Evolutionary conservation across 2,797 vertebrate species (phyloP), one percentile per base, ranked within the genome.

Genomic region (Sorex maritimensis): DNA sequence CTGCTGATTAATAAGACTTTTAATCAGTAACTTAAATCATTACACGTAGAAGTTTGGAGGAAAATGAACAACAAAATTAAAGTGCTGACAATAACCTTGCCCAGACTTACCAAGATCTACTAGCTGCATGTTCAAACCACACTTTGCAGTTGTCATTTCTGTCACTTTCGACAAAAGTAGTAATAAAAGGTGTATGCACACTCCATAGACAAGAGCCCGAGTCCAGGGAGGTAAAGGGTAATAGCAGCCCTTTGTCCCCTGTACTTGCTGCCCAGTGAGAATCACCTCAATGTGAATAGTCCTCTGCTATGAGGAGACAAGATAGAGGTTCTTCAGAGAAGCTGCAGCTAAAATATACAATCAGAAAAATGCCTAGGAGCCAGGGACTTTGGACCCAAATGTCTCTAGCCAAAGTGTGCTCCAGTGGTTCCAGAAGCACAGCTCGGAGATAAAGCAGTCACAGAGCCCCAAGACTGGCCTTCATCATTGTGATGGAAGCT

Each of bases 371-470:
- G 67, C 15, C 23, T 5, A 0, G 46, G 55, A 49, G 17, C 21
- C 1, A 0, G 58, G 6, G 1, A 13, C 28, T 65, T 11, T 13
- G 41, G n/a, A 28, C 13, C 26, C 12, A 4, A 0, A 0, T 19
- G 15, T 10, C 63, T 81, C 71, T 24, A 41, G 71, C 44, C 23
- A 63, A 38, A 5, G 17, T 73, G 24, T 30, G 41, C 5, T 0
- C 10, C 49, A n/a, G 13, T 30, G 73, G 79, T 14, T 17, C 68
- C 67, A 21, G 5, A 19, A n/a, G 68, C 38, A 23, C 79, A 82
- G 28, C 52, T 2, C 15, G 38, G 28, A 2, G 41, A 24, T 13
- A n/a, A 30, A 21, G 4, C 0, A 3, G 63, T 67, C 44, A 7
- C 1, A 5, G 38, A 26, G 28, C 61, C 58, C 80, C 3, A 2